Conservation (phyloP, 2,113 vertebrate species). For the Carassius gibelio region DNA sequence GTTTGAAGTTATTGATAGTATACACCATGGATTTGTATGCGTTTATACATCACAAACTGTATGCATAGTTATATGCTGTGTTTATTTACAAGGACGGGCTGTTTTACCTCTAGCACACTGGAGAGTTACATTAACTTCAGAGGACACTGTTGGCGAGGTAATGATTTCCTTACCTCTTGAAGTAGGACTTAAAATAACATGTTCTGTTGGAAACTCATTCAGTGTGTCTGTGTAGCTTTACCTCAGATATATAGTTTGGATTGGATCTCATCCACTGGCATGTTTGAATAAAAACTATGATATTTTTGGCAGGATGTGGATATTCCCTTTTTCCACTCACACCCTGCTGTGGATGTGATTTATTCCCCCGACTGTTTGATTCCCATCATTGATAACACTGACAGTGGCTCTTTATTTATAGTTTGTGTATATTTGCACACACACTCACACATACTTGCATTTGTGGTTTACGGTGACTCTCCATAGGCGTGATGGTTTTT, state of each 20-base stretch:
- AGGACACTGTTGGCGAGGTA: not conserved
- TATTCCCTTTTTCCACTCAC: slow-evolving; percentile 1
- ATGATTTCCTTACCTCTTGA: not conserved
- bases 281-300: not conserved
- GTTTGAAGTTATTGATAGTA: not conserved
- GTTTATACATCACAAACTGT: slow-evolving; percentile 9
- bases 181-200: slow-evolving; percentile 8
- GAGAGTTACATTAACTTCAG: not conserved
- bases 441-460: not conserved
- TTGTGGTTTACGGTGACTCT: no score
- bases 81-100: slow-evolving; percentile 6
- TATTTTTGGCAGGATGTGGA: slow-evolving; percentile 32
- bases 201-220: not conserved
- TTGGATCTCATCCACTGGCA: slow-evolving; percentile 9
- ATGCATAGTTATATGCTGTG: not conserved
- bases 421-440: not conserved
- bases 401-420: slow-evolving; percentile 14
- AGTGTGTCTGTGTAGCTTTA: not conserved
- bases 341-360: slow-evolving; percentile 30
- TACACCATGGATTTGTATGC: not conserved
- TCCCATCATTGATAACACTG: slow-evolving; percentile 28
- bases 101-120: not conserved
- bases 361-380: slow-evolving; percentile 13
- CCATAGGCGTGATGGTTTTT: no score
- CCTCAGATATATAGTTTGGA: not conserved